Base-by-base conservation (phyloP, 1,140 invertebrate genomes). In the Pentalonia nigronervosa region DNA sequence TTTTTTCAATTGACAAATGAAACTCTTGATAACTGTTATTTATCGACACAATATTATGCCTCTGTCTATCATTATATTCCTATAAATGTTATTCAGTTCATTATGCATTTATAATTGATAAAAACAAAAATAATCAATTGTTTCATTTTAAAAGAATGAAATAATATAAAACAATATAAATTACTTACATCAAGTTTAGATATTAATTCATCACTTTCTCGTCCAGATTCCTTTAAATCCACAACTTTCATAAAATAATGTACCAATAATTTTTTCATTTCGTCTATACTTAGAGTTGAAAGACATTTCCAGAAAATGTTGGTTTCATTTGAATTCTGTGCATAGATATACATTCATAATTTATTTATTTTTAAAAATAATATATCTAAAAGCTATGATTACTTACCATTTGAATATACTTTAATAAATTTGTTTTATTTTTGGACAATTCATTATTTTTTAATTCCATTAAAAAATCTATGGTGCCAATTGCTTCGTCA, bases 191-290 rank as follows among this genome's bases (percentile, higher is more conserved):
- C 91, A 45, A 93, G 91, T 93, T 93, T 86, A 86, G 91, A 36
- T 50, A 93, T 93, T n/a, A 93, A 14, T 53, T 93, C 91, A 84
- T 93, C 91, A 84, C 41, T 93, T 53, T 93, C 81, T 93, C 81
- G 48, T 41, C 48, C 91, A 45, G 81, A 56, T 93, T 86, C 81
- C 86, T 93, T 93, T 53, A 93, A n/a, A 60, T 93, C 91, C 7
- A 93, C 48, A 45, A 56, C 81, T 86, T 53, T 86, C 2, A 50
- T 45, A 41, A 86, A 93, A 93, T 93, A 93, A 41, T 86, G 91
- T 41, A 86, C 23, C 30, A 86, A 83, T 11, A 93, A 86, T 45
- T 93, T 93, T 53, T 86, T 53, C 8, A 93, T n/a, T 56, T 93
- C 91, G 7, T 41, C 48, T 20, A 7, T 36, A 56, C 1, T 93